These are phyloP conservation scores for Calypte anna DNA, from an alignment of 2,113 vertebrate species.

Conservation along the genomic window DNA sequence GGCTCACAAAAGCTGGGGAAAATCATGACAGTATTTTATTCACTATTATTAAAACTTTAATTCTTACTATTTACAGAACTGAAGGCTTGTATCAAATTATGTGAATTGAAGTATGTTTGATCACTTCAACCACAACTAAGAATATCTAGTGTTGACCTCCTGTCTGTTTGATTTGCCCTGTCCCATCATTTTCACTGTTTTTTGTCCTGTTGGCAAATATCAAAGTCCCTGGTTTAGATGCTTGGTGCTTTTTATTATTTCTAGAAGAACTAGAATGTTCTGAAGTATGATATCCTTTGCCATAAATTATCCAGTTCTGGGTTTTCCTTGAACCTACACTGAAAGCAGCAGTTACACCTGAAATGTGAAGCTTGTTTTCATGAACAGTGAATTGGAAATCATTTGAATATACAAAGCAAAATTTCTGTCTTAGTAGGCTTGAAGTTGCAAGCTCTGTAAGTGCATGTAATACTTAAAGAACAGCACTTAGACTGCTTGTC, in stretches of 20 bases:
- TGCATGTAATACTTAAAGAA: background rate
- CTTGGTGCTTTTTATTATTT: background rate
- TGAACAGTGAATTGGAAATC: background rate
- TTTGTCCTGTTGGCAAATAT: background rate
- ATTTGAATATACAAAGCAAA: background rate
- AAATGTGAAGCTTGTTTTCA: background rate
- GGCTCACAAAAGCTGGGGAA: background rate
- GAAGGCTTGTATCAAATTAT: background rate
- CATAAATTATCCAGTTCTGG: background rate
- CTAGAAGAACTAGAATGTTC: background rate
- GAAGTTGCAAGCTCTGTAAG: background rate
- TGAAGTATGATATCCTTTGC: background rate
- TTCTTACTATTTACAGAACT: background rate
- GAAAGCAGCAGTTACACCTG: background rate
- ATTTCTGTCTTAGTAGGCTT: background rate
- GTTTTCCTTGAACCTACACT: background rate
- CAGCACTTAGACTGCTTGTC: background rate
- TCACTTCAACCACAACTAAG: background rate
- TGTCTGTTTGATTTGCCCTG: background rate
- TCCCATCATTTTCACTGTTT: fast-evolving
- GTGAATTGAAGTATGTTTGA: background rate
- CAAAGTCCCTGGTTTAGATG: background rate
- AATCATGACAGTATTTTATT: background rate
- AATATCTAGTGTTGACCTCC: background rate
- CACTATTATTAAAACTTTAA: no score